Evolutionary conservation across 2,113 vertebrate genomes (phyloP), one percentile per base, ranked within the genome.

Genomic region (Myrmophylax atrothorax): DNA sequence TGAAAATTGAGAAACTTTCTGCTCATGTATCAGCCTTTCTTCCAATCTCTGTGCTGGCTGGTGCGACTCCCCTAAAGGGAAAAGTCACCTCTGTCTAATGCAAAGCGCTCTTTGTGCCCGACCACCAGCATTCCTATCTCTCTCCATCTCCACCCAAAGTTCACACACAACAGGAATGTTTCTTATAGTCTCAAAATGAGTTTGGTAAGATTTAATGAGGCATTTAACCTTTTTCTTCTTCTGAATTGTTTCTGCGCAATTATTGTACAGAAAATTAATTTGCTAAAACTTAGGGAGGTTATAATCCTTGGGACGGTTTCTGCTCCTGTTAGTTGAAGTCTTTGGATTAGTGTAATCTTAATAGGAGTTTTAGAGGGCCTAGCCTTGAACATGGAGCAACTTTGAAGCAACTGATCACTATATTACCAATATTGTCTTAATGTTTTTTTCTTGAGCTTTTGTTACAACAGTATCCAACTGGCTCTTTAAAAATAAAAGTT

Each of bases 341-440:
- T 86, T 86, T 59, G 29, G 25, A 56, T 59, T 63, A 37, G 12
- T 63, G 59, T 64, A 25, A 69, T 44, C 87, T 76, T 76, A 72
- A 60, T 3, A 49, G 37, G 42, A 84, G 29, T 72, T 76, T 87
- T 82, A 58, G 28, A 60, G 33, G 58, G 44, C 35, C 40, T 91
- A 19, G 49, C n/a, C 50, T 63, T 78, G 42, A 81, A 50, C 6
- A 3, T 38, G 3, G 52, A 49, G 64, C 35, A 79, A 42, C 40
- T 88, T 94, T 68, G 84, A 66, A 91, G 33, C 47, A 81, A 84
- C 4, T 55, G 75, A 91, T 70, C 31, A 3, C 12, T 72, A 17
- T 33, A 72, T 89, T 96, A 86, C 64, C 77, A 50, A 58, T 84
- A 17, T 93, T 95, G 70, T 72, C 84, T 80, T 85, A 91, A 94